Evolutionary conservation across 2,113 vertebrate genomes (phyloP).

Genomic region (Pelusios castaneus): DNA sequence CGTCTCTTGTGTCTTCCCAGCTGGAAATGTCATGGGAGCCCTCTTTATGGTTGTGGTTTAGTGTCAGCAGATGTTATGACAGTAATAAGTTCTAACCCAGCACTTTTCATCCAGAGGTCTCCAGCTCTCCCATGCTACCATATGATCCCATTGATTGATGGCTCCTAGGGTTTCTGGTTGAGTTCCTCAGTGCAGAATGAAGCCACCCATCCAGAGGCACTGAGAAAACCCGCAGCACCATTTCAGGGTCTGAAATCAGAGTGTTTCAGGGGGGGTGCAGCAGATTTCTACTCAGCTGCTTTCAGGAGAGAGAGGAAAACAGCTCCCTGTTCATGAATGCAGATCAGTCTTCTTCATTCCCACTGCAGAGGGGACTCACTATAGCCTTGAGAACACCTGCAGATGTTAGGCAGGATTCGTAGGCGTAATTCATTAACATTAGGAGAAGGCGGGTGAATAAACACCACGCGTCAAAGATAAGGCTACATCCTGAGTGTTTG

Average conservation of each 20-base stretch:
- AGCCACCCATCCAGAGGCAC: fast-evolving
- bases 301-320: fast-evolving
- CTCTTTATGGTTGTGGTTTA: fast-evolving
- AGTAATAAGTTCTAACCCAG: background rate
- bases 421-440: no score
- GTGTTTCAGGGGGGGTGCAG: fast-evolving
- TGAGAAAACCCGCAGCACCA: fast-evolving
- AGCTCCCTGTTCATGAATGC: background rate
- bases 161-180: background rate
- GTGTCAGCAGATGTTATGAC: background rate
- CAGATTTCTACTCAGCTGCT: background rate
- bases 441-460: fast-evolving
- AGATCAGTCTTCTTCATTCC: background rate
- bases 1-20: background rate
- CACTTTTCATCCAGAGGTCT: no score
- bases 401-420: fast-evolving
- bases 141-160: background rate
- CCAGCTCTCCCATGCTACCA: fast-evolving
- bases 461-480: background rate
- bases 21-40: background rate
- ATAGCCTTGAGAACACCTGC: fast-evolving
- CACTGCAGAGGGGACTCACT: background rate
- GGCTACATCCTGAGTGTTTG: fast-evolving
- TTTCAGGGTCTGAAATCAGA: background rate
- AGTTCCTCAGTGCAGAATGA: background rate